phyloP scores from a whole-genome alignment of 2,113 vertebrate species.

The Scatophagus argus region DNA sequence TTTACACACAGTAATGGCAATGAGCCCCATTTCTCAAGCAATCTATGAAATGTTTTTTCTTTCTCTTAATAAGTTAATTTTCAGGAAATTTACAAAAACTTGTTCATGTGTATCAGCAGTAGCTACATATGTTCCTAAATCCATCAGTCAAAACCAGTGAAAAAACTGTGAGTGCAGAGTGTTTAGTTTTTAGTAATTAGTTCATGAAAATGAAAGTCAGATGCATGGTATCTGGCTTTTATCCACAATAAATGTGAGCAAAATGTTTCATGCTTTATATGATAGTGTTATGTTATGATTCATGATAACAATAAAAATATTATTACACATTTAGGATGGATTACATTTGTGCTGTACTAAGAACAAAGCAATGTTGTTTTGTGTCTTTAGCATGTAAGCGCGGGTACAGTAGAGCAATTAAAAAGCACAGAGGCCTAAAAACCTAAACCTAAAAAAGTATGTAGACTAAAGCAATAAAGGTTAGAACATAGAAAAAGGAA shows the following conservation, averaged over 20 bases:
- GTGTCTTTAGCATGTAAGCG: neutral
- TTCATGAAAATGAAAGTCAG: neutral
- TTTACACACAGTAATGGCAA: conserved; percentile 8
- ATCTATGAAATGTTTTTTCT: neutral
- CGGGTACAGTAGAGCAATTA: neutral
- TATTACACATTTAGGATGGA: conserved; percentile 12
- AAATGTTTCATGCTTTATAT: no score
- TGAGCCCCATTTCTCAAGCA: neutral
- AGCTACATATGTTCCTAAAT: neutral
- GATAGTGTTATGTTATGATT: conserved; percentile 44
- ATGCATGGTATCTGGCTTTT: conserved; percentile 39
- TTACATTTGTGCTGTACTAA: conserved; percentile 7
- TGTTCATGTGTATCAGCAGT: neutral
- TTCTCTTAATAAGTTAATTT: neutral
- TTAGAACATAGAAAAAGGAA: neutral
- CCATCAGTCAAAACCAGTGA: neutral
- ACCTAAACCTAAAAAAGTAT: neutral
- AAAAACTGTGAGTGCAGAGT: neutral
- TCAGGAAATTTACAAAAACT: neutral
- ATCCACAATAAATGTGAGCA: conserved; percentile 31
- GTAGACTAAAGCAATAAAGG: neutral
- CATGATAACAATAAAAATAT: conserved; percentile 13
- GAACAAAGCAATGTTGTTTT: conserved; percentile 1
- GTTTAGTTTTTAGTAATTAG: neutral
- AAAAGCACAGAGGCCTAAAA: neutral